These are phyloP conservation scores for Rhyacichthys aspro DNA, from an alignment of 2,797 vertebrate genomes.

Conservation along the genomic window DNA sequence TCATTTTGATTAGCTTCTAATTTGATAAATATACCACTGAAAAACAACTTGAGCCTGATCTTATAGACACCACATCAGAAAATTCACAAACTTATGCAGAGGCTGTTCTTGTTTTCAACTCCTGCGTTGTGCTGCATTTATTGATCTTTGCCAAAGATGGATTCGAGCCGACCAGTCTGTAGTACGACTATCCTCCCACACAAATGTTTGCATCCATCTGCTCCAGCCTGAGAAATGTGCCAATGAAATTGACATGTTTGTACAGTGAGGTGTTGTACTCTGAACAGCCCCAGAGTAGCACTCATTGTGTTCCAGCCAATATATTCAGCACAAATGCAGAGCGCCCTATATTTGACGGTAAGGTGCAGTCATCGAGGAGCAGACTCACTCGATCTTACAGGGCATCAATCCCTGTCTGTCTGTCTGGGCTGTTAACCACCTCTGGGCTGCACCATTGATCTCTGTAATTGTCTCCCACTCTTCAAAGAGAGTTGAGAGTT, in stretches of 20 bases:
- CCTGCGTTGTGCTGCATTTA: neutral
- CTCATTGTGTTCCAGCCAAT: conserved; percentile 21
- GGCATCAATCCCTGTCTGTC: conserved; percentile 73
- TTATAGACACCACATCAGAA: too few relatives aligned
- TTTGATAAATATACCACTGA: too few relatives aligned
- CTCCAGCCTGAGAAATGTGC: conserved; percentile 2
- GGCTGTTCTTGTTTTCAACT: neutral
- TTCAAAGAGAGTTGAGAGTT: conserved; percentile 75
- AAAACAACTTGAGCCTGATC: too few relatives aligned
- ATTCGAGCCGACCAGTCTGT: neutral
- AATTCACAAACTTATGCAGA: neutral
- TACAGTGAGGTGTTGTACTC: conserved; percentile 7
- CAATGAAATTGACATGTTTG: conserved; percentile 9
- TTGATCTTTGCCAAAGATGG: neutral
- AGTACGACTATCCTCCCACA: conserved; percentile 19
- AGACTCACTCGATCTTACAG: conserved; percentile 49
- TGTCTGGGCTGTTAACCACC: conserved; percentile 76
- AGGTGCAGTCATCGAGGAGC: conserved; percentile 45
- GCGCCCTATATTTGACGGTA: conserved; percentile 16
- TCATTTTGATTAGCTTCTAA: too few relatives aligned
- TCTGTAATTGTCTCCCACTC: conserved; percentile 75
- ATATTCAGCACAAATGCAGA: conserved; percentile 27
- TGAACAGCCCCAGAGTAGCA: conserved; percentile 17
- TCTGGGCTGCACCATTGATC: conserved; percentile 77
- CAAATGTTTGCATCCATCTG: conserved; percentile 24